Evolutionary conservation across 1,140 invertebrate genomes (phyloP), one percentile per base, ranked within the genome.

Genomic region (Drosophila lacteicornis): DNA sequence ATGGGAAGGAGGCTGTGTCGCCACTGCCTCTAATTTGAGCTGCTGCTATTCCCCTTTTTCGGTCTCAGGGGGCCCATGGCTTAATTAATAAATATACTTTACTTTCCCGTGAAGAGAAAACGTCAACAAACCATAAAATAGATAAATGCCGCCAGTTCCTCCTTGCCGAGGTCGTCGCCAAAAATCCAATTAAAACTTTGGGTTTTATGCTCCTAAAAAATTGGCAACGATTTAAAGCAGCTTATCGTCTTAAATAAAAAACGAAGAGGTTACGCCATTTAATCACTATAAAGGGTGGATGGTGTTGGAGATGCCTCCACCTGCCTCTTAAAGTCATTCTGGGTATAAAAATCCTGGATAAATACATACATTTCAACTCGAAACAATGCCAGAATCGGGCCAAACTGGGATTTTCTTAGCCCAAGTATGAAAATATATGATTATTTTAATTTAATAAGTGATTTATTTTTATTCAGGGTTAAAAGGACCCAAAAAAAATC

Each of bases 41-140:
- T 12, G 9, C 49, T 19, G n/a, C 17, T 4, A 3, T n/a, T 11
- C 36, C 15, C 43, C 11, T 27, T 55, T 15, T 43, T 5, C 7
- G 9, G 13, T 43, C 22, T 36, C 67, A 6, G n/a, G 58, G 43
- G 38, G 33, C 38, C 38, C 25, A 45, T 36, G 53, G 51, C 80
- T 80, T 88, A 88, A 88, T 87, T 83, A 83, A 74, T 88, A 87
- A 70, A 88, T 70, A 74, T 57, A 79, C 79, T 86, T 27, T 57
- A 79, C 79, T 86, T 19, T 19, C 38, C 57, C 25, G 12, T 63
- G 61, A 42, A 42, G 30, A 11, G n/a, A 27, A 6, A 50, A 22
- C 12, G 51, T 40, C 42, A 51, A 57, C 45, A 43, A 62, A 25
- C 17, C 68, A 80, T 88, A 49, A 84, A 84, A 62, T 56, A 53